Evolutionary conservation across 1,140 invertebrate genomes (phyloP).

Genomic region (Tetramorium alpestre): DNA sequence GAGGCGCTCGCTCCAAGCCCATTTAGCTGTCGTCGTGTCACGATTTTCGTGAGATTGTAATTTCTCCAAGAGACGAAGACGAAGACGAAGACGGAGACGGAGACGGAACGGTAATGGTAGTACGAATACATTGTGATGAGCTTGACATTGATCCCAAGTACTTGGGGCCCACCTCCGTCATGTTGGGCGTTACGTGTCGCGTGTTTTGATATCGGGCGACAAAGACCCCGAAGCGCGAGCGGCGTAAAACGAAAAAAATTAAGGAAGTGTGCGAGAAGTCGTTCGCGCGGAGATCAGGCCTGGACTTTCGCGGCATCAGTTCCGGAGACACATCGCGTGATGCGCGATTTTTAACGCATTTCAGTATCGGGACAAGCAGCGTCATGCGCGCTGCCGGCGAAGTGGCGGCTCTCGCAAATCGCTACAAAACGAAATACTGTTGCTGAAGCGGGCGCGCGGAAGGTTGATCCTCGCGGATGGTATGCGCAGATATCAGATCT

Average conservation of each 20-base stretch:
- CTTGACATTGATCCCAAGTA: conserved; percentile 52
- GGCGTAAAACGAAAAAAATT: conserved; percentile 19
- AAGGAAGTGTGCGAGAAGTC: conserved; percentile 30
- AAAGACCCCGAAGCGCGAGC: conserved; percentile 10
- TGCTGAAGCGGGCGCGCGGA: conserved; percentile 31
- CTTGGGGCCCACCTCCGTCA: conserved; percentile 19
- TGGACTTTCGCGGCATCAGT: conserved; percentile 2
- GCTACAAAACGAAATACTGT: conserved; percentile 38
- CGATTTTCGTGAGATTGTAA: conserved; percentile 56
- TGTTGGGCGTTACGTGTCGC: conserved; percentile 21
- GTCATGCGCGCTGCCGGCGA: conserved; percentile 30
- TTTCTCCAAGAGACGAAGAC: conserved; percentile 21
- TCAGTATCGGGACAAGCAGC: conserved; percentile 51
- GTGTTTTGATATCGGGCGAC: conserved; percentile 51
- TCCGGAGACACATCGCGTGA: conserved; percentile 24
- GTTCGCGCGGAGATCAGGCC: not conserved
- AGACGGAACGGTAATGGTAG: not conserved
- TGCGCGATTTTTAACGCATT: conserved; percentile 56
- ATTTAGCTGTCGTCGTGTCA: conserved; percentile 56
- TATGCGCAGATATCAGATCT: conserved; percentile 50
- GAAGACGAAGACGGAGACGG: not conserved
- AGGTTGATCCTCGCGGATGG: conserved; percentile 29
- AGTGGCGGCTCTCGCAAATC: conserved; percentile 37
- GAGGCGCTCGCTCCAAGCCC: not conserved
- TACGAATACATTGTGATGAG: conserved; percentile 33